A percentile compares a stretch with the other conserved stretches of the same genome.
These are phyloP conservation scores for Zaprionus lineosus DNA, from an alignment of 2,888 invertebrate genomes.

Conservation along the genomic window DNA sequence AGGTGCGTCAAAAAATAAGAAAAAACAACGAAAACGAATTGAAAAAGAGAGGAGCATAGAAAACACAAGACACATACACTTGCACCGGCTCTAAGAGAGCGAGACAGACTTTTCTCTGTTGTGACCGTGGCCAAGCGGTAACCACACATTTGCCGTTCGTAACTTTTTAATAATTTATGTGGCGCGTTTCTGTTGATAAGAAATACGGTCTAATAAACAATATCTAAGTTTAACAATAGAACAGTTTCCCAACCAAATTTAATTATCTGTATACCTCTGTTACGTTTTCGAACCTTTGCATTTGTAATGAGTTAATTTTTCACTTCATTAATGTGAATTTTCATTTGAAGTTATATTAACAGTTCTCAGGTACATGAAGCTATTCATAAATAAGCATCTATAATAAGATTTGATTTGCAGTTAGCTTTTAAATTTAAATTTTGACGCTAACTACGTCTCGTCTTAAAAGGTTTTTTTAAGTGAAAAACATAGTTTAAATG, in stretches of 20 bases:
- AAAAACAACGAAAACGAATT: too few relatives aligned
- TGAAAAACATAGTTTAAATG: conserved; percentile 2
- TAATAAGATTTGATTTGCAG: conserved; percentile 24
- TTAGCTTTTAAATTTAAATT: neutral
- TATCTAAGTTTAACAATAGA: conserved; percentile 28
- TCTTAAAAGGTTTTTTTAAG: neutral
- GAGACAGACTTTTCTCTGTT: conserved; percentile 16
- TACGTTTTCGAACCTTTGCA: too few relatives aligned
- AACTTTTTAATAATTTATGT: conserved; percentile 21
- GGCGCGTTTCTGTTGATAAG: conserved; percentile 26
- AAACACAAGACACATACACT: neutral
- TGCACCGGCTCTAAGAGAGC: conserved; percentile 20
- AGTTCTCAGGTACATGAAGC: conserved; percentile 24
- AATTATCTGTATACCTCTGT: conserved; percentile 14
- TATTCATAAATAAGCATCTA: conserved; percentile 8
- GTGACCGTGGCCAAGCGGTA: conserved; percentile 24
- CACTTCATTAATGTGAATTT: too few relatives aligned
- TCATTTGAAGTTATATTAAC: too few relatives aligned
- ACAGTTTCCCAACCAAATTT: conserved; percentile 15
- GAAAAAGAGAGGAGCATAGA: neutral
- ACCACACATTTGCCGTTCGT: conserved; percentile 7
- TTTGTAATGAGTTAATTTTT: too few relatives aligned
- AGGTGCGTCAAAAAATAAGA: conserved; percentile 52
- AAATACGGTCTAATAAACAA: conserved; percentile 14
- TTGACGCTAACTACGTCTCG: neutral